Base-by-base conservation (phyloP, 2,888 invertebrate species). In the Lagria hirta region DNA sequence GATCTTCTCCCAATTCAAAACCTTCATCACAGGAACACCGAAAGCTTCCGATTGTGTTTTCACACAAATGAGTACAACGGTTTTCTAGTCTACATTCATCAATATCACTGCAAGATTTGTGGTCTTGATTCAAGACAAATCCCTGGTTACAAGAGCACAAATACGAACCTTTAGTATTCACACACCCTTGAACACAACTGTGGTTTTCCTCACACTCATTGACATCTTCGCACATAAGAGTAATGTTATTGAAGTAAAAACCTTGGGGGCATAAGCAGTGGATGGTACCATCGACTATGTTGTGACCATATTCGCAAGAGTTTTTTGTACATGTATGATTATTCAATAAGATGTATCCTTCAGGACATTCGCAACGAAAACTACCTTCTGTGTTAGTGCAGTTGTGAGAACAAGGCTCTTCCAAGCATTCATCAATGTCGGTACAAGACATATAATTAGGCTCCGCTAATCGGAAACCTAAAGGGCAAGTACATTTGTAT, bases 301-400 rank as follows among this genome's bases (percentile, higher is more conserved):
- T 70, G 49, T 67, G 52, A 22, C 65, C 70, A 11, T 58, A 60
- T 0, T 62, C 58, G 46, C 73, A 73, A 12, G 59, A 61, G 8
- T 71, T 65, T 4, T 58, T 68, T 4, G 64, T 55, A 54, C 76
- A 77, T 26, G 32, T 44, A 6, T 57, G 52, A 12, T 35, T 33
- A 24, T 56, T 51, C 17, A 56, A 43, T 4, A 60, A 40, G 7
- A 53, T 52, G 11, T 58, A 49, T 4, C 51, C 60, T 42, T 52
- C 46, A 2, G 64, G 62, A 36, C 66, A 66, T 66, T 48, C 64
- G 59, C 86, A 86, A 18, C 68, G 64, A 59, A 76, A 84, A 12
- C 78, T 77, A 8, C 84, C 84, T 5, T 71, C 62, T 1, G 75
- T 75, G 60, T 84, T 83, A 23, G 78, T 71, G 61, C 86, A 86